These are phyloP conservation scores for Ochotona curzoniae DNA, from an alignment of 2,113 vertebrate genomes.

Conservation along the genomic window DNA sequence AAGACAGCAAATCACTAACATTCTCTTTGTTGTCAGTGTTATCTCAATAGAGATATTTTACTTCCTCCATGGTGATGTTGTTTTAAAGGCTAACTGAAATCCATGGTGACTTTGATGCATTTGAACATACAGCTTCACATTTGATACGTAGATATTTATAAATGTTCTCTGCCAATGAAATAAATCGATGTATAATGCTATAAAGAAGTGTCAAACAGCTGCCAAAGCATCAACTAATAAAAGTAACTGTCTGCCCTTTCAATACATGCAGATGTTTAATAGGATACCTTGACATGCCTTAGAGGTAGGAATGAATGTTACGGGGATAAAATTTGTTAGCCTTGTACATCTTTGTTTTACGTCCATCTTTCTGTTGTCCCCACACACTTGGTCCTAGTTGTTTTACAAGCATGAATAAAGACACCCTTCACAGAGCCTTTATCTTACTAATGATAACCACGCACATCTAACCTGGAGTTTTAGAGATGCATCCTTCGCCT, in stretches of 20 bases:
- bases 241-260: conserved; percentile 26
- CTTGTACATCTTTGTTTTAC: conserved; percentile 33
- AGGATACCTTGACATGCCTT: background rate
- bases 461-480: background rate
- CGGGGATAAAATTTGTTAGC: background rate
- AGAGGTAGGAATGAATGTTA: background rate
- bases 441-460: conserved; percentile 3
- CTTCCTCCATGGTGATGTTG: background rate
- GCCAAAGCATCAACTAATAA: conserved; percentile 42
- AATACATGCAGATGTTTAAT: background rate
- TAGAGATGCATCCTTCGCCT: background rate
- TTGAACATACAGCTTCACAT: background rate
- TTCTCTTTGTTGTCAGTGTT: conserved; percentile 33
- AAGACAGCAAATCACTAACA: background rate
- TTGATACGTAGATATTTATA: conserved; percentile 16
- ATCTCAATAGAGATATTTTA: conserved; percentile 6
- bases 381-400: background rate
- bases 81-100: background rate
- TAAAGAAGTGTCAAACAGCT: conserved; percentile 20
- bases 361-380: conserved; percentile 40
- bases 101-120: conserved; percentile 9
- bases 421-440: background rate
- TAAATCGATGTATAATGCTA: background rate
- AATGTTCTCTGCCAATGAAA: conserved; percentile 9
- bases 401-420: background rate